A percentile compares a stretch with the other conserved stretches of the same genome.
phyloP scores from a whole-genome alignment of 2,113 vertebrate species.

The Heliornis fulica region DNA sequence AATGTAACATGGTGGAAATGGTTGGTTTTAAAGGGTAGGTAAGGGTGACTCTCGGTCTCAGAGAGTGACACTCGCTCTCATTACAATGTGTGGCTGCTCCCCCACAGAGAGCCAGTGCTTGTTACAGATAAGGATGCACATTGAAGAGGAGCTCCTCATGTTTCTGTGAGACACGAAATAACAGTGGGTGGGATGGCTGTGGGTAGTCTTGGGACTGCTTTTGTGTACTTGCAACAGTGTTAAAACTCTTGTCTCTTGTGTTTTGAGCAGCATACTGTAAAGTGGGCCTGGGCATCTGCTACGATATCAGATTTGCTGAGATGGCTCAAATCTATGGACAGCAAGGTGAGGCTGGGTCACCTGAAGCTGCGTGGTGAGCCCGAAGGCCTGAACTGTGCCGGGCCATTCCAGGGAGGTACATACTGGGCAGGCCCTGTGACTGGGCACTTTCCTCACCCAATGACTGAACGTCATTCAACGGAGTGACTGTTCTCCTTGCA shows the following conservation, averaged over 20 bases:
- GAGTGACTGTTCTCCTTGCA: not conserved
- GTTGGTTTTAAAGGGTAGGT: not conserved
- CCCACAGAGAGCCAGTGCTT: not conserved
- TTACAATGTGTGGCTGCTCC: not conserved
- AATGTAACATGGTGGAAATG: not conserved
- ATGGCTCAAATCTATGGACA: conserved; percentile 92
- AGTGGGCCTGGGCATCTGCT: conserved; percentile 96
- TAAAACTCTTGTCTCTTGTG: conserved; percentile 30
- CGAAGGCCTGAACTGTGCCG: not conserved
- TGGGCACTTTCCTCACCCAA: fast-evolving
- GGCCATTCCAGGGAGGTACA: fast-evolving
- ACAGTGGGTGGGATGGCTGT: not conserved
- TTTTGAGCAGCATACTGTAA: conserved; percentile 89
- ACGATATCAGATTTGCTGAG: conserved; percentile 94
- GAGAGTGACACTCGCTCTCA: not conserved
- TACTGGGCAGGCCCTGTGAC: not conserved
- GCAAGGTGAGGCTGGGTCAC: conserved; percentile 78
- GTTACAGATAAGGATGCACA: not conserved
- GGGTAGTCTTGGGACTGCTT: not conserved
- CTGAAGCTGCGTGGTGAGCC: not conserved
- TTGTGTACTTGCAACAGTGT: not conserved
- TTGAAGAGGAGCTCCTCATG: not conserved
- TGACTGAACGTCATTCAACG: too few relatives aligned
- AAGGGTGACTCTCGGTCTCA: not conserved
- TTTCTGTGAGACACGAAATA: not conserved